phyloP scores from a whole-genome alignment of 2,888 invertebrate species.

The Pilophorus perplexus region DNA sequence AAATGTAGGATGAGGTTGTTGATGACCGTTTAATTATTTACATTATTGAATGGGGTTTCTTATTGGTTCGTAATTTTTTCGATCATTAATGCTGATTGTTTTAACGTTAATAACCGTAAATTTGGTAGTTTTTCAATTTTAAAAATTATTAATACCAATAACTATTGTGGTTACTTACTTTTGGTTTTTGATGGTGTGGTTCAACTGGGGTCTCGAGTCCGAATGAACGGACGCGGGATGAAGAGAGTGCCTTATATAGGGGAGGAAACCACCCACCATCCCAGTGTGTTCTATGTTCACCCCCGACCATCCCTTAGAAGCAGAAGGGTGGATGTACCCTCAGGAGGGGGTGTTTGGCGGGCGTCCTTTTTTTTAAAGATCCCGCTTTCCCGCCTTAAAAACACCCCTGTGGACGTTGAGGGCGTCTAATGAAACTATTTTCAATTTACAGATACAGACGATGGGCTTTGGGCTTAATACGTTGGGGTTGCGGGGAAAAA shows the following conservation, averaged over 20 bases:
- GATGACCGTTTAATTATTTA: no score
- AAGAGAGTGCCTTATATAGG: conserved; percentile 33
- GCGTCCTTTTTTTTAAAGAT: background rate
- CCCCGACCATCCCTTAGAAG: background rate
- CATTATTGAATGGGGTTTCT: no score
- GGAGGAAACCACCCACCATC: conserved; percentile 27
- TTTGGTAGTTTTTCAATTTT: no score
- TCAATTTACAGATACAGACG: background rate
- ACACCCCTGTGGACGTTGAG: background rate
- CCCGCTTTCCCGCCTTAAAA: no score
- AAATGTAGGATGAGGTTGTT: no score
- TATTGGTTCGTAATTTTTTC: no score
- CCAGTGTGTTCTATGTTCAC: background rate
- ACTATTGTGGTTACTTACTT: no score
- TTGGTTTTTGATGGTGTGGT: conserved; percentile 25
- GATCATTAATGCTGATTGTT: no score
- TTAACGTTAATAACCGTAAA: no score
- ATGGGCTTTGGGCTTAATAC: background rate
- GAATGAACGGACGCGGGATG: conserved; percentile 38
- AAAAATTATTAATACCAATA: no score
- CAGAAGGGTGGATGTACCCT: background rate
- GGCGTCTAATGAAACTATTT: conserved; percentile 23
- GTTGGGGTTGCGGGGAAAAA: background rate
- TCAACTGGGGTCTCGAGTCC: conserved; percentile 33
- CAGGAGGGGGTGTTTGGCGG: background rate